A percentile compares a stretch with the other conserved stretches of the same genome.
Conservation (phyloP, 37 sponge, comb jelly and placozoan genomes). For the Chondrilla cf. caribensis region DNA sequence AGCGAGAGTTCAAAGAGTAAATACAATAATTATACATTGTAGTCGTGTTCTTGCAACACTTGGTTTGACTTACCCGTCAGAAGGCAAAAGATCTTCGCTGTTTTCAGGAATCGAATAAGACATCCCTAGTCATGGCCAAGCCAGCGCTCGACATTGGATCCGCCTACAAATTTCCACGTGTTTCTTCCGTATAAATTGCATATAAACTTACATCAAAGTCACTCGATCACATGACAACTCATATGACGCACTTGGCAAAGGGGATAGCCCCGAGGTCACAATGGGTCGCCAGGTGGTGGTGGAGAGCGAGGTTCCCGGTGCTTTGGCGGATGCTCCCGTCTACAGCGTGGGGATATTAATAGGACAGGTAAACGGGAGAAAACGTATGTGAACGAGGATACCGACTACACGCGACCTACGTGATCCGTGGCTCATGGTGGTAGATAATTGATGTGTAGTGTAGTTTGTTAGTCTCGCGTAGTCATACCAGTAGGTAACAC, state of each 20-base stretch:
- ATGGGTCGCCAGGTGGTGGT: constrained; percentile 18
- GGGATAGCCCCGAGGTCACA: neutral
- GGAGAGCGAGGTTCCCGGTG: neutral
- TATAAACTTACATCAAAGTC: neutral
- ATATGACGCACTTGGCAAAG: too few species aligned
- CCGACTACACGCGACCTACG: neutral
- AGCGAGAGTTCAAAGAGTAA: too few species aligned
- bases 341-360: neutral
- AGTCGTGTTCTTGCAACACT: too few species aligned
- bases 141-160: neutral
- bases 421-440: too few species aligned
- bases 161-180: neutral
- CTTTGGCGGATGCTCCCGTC: neutral
- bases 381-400: neutral
- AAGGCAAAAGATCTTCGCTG: constrained; percentile 28
- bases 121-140: neutral
- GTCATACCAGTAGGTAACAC: too few species aligned
- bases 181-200: neutral
- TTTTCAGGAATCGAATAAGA: constrained; percentile 19
- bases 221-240: neutral
- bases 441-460: too few species aligned
- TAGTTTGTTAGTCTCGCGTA: too few species aligned
- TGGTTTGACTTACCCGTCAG: constrained; percentile 18
- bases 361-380: neutral
- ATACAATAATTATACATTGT: too few species aligned